Conservation (phyloP, 2,888 invertebrate species). For the Ametastegia equiseti region DNA sequence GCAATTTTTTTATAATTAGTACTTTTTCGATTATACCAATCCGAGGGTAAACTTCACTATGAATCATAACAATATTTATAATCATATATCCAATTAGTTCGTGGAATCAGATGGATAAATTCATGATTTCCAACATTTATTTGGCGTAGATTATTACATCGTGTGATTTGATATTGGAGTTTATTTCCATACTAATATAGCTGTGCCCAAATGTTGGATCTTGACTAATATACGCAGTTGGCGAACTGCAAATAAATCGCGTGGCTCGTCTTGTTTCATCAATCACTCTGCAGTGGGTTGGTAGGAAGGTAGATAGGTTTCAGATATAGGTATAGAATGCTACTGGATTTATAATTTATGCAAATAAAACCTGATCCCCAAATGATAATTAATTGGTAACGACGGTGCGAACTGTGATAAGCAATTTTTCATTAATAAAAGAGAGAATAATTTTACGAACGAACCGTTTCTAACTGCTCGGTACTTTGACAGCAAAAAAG, state of each 20-base stretch:
- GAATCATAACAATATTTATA: too few species aligned
- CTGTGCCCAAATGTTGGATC: neutral
- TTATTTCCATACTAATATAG: too few species aligned
- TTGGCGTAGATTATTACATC: too few species aligned
- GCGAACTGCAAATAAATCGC: conserved; percentile 10
- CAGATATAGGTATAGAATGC: neutral
- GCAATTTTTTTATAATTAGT: too few species aligned
- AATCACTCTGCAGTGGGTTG: conserved; percentile 3
- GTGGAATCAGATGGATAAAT: too few species aligned
- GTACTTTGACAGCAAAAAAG: neutral
- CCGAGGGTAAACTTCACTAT: too few species aligned
- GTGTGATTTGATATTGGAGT: too few species aligned
- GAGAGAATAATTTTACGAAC: neutral
- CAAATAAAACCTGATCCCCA: neutral
- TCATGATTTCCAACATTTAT: too few species aligned
- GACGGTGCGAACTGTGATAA: neutral
- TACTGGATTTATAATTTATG: neutral
- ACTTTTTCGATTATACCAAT: too few species aligned
- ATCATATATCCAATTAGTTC: too few species aligned
- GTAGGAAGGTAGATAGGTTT: neutral
- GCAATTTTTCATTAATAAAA: neutral
- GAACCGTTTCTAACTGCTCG: neutral
- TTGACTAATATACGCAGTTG: neutral
- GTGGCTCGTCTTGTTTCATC: conserved; percentile 9
- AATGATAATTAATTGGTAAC: conserved; percentile 1